Evolutionary conservation across 2,888 invertebrate species (phyloP).

Genomic region (Parnassius mnemosyne): DNA sequence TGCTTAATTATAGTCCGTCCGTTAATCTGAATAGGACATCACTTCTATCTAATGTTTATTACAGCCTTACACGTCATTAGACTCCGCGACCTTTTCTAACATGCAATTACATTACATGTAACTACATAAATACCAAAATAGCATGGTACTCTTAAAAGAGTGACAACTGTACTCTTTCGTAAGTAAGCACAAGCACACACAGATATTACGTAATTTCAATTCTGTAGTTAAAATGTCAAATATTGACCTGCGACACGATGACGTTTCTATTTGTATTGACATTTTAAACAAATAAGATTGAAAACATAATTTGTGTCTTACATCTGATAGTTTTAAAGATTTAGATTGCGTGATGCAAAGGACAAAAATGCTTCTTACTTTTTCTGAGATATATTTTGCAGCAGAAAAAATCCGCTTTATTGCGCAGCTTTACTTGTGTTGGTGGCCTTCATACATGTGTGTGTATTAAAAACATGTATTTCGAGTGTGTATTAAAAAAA

Average conservation of each 20-base stretch:
- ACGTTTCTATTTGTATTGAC: conserved; percentile 55
- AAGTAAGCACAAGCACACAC: conserved; percentile 37
- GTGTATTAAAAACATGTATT: too few relatives aligned
- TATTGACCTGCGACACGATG: conserved; percentile 66
- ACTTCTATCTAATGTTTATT: conserved; percentile 48
- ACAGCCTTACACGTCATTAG: conserved; percentile 42
- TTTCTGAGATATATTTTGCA: too few relatives aligned
- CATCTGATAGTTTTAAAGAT: not conserved
- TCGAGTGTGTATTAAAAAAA: too few relatives aligned
- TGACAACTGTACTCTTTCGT: conserved; percentile 60
- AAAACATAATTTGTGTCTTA: conserved; percentile 27
- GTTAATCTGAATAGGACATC: conserved; percentile 37
- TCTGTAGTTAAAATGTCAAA: conserved; percentile 69
- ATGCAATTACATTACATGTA: conserved; percentile 55
- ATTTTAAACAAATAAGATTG: conserved; percentile 27
- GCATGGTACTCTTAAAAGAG: conserved; percentile 32
- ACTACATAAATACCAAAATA: conserved; percentile 58
- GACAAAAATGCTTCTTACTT: conserved; percentile 4
- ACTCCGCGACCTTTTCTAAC: conserved; percentile 55
- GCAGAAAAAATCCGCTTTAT: too few relatives aligned
- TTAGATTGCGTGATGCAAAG: conserved; percentile 31
- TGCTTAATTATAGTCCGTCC: conserved; percentile 38
- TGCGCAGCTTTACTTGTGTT: too few relatives aligned
- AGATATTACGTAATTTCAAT: conserved; percentile 56
- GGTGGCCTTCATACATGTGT: too few relatives aligned